Conservation (phyloP, 30 jellyfish, hydroid and myxozoan species). For the Phacellophora camtschatica region DNA sequence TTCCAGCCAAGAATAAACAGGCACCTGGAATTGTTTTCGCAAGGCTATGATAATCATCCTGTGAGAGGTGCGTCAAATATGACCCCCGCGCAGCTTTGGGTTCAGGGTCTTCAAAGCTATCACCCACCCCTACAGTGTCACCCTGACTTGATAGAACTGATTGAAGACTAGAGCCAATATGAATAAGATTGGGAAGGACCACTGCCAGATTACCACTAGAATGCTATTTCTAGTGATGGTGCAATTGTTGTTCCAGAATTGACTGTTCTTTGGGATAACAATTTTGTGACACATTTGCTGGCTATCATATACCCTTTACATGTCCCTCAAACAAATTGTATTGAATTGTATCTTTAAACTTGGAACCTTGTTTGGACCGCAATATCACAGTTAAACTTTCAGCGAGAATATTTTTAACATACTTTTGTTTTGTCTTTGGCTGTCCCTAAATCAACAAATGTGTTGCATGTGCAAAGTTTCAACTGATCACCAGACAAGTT, state of each 20-base stretch:
- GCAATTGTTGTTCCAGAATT: slow-evolving; percentile 2
- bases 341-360: no score
- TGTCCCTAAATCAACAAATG: no score
- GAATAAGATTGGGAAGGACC: slow-evolving; percentile 30
- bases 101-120: background rate
- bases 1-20: background rate
- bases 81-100: slow-evolving; percentile 25
- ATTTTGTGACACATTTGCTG: no score
- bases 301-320: no score
- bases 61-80: background rate
- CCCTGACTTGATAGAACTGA: no score
- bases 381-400: background rate
- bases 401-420: no score
- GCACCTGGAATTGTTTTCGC: background rate
- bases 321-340: no score
- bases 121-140: background rate
- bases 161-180: background rate
- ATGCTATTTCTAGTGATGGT: background rate
- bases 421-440: no score
- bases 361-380: no score
- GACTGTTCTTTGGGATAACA: background rate
- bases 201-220: background rate
- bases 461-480: no score
- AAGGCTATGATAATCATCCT: slow-evolving; percentile 13
- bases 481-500: no score